Percentiles rank a stretch among this genome's conserved stretches.
phyloP scores from a whole-genome alignment of 2,113 vertebrate genomes.

The Pluvianellus socialis region DNA sequence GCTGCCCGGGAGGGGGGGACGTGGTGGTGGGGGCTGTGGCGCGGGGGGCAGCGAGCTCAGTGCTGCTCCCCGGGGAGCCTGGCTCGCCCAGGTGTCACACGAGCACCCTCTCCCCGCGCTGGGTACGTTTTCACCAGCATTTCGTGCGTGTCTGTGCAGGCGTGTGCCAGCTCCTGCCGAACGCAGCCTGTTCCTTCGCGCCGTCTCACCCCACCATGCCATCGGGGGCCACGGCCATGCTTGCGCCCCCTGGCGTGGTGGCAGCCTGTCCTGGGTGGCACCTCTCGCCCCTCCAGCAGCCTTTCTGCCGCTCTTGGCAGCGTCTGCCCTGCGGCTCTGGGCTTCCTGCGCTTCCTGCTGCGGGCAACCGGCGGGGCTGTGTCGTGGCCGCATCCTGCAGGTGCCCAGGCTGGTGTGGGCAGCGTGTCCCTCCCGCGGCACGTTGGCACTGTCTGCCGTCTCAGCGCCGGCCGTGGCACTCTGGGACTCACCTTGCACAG shows the following conservation, averaged over 20 bases:
- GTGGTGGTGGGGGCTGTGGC: background rate
- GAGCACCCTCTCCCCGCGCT: background rate
- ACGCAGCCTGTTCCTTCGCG: background rate
- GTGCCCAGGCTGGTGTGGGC: background rate
- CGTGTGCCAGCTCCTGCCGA: background rate
- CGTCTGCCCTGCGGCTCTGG: accelerated
- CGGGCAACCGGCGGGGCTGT: background rate
- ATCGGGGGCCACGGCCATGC: background rate
- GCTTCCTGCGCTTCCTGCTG: background rate
- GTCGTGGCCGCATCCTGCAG: background rate
- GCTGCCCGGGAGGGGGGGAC: background rate
- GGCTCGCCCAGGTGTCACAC: background rate
- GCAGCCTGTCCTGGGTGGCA: no score
- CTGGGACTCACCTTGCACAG: background rate
- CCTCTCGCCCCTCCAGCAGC: background rate
- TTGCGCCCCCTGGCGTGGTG: background rate
- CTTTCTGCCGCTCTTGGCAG: background rate
- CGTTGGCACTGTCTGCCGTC: background rate
- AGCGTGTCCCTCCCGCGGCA: no score
- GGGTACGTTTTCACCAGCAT: background rate
- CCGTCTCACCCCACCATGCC: no score
- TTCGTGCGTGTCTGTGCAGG: accelerated
- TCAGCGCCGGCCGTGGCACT: background rate
- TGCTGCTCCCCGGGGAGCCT: background rate
- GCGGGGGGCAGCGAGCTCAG: background rate